Evolutionary conservation across 2,797 vertebrate species (phyloP), one percentile per base, ranked within the genome.

Genomic region (Trachurus trachurus): DNA sequence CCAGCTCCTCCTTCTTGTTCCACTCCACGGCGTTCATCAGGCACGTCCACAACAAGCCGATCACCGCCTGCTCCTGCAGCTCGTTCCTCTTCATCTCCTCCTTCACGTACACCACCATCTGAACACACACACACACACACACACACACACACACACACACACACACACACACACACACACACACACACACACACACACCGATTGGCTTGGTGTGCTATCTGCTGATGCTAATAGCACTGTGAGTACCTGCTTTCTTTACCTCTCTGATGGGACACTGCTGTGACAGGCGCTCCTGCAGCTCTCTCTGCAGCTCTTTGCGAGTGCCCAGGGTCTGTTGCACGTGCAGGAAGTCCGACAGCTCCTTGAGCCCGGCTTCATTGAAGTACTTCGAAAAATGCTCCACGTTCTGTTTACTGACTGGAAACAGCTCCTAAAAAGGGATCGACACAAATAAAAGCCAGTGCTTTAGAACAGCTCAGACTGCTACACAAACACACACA

Each of bases 1-100:
- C 97, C 45, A 98, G 92, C 62, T 98, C 97, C 76, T 98, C 97
- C 71, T 98, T 98, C 91, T 98, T 98, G 89, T 98, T 98, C 97
- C 97, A 98, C 71, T 98, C 97, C 39, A 98, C 96, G 2, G 95
- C 96, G 8, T 97, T 98, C 97, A 98, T 98, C 74, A 98, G 83
- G 74, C 97, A 98, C 12, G 95, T 95, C 97, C 97, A 98, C 70
- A 98, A 90, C 74, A 98, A 94, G 40, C 97, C 97, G 0, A 98
- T 96, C 80, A 98, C 96, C 0, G 96, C 96, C 1, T 95, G 95
- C 80, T 98, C 97, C 5, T 95, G 95, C 66, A 98, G 90, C 26
- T 96, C 94, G 13, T 96, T 98, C 88, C 95, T 96, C 85, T 97
- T 98, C 97, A 98, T 98, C 91, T 98, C 97, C 81, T 98, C 97